These are phyloP conservation scores for Benitochromis conjunctus DNA, from an alignment of 2,113 vertebrate species.

Conservation along the genomic window DNA sequence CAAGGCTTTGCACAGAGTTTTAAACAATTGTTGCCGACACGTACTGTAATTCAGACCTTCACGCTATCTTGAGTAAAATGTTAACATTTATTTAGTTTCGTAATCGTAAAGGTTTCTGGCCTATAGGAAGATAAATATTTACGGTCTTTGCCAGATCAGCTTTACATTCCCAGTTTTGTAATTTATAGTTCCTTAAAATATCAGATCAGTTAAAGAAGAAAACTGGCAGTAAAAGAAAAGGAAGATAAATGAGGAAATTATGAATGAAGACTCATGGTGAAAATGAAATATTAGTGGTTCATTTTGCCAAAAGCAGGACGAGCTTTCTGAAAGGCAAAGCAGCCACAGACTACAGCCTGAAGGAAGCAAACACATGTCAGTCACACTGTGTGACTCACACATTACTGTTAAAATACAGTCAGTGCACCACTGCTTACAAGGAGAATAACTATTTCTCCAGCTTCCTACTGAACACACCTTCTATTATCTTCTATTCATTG, in stretches of 20 bases:
- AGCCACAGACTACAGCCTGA: background rate
- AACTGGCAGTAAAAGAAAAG: background rate
- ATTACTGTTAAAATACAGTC: background rate
- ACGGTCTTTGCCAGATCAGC: background rate
- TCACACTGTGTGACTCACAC: background rate
- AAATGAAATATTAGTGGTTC: background rate
- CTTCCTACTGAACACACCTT: background rate
- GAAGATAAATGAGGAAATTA: background rate
- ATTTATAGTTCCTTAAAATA: background rate
- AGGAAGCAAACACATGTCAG: background rate
- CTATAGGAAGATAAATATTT: background rate
- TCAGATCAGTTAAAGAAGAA: background rate
- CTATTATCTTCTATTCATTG: background rate
- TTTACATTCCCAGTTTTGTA: background rate
- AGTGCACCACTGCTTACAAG: background rate
- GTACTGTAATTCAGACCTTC: background rate
- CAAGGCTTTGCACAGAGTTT: background rate
- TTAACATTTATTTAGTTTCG: background rate
- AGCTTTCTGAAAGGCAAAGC: background rate
- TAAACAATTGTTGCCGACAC: background rate
- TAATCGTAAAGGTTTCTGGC: background rate
- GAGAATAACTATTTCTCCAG: background rate
- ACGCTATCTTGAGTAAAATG: background rate
- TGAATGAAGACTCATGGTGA: background rate
- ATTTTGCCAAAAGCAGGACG: background rate